phyloP scores from a whole-genome alignment of 2,888 invertebrate species.

The Campoplex nolae region DNA sequence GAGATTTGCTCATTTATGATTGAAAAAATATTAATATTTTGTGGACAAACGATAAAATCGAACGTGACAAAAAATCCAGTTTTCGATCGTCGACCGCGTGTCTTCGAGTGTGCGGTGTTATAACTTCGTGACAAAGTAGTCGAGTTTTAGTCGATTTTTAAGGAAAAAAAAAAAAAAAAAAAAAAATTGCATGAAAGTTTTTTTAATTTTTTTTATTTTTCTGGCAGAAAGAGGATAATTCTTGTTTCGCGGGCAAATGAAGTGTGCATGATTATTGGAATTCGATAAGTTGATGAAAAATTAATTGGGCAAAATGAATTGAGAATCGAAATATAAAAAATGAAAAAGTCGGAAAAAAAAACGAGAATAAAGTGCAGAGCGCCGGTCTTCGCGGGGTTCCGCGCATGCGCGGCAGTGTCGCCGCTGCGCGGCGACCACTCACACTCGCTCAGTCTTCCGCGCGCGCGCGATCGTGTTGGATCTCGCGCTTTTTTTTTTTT shows the following conservation, averaged over 20 bases:
- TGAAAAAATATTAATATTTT: not conserved
- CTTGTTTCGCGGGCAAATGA: not conserved
- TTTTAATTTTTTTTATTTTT: not conserved
- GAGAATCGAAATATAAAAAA: not conserved
- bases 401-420: conserved; percentile 60
- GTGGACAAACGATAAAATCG: not conserved
- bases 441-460: not conserved
- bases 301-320: conserved; percentile 8
- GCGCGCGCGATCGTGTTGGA: conserved; percentile 31
- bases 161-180: not conserved
- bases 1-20: not conserved
- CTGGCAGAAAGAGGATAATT: not conserved
- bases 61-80: not conserved
- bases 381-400: conserved; percentile 56
- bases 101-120: conserved; percentile 1
- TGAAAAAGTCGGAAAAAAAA: conserved; percentile 3
- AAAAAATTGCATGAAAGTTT: too few species aligned
- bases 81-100: not conserved
- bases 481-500: conserved; percentile 49
- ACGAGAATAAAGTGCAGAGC: conserved; percentile 47
- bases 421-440: conserved; percentile 38
- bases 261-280: not conserved
- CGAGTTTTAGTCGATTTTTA: not conserved
- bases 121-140: not conserved
- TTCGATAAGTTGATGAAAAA: conserved; percentile 4